Evolutionary conservation across 2,113 vertebrate species (phyloP), one percentile per base, ranked within the genome.

Genomic region (Amblyopsis rosae): DNA sequence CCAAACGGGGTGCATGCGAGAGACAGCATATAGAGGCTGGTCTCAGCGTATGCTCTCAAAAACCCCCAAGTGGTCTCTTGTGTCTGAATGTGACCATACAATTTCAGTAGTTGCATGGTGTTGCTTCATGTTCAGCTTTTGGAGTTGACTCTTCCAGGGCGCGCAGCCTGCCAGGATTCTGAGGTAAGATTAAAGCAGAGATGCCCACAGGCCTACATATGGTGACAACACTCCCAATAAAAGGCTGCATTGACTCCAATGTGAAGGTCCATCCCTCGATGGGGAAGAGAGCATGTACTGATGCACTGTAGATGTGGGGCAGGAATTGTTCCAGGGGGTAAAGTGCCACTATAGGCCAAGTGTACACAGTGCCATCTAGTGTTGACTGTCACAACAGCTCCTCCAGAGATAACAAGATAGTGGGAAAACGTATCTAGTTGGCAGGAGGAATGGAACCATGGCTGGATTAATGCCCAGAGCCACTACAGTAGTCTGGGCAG

Each of bases 111-210:
- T 79, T 75, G 80, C 64, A 83, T 75, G 76, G 79, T 84, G 80
- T 82, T 82, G 61, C 45, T 82, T 69, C 69, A 59, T 46, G 69
- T 67, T 54, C 56, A 65, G 62, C 59, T 62, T 70, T 33, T 62
- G n/a, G 74, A 60, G 35, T 71, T 82, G 87, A 85, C 87, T 84
- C 77, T 69, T 65, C 9, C 64, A 72, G 76, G 72, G 71, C 77
- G 74, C 75, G 0, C 33, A 19, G 80, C 79, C 72, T 47, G 8
- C 62, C 73, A 67, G 82, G 82, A 77, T 83, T 73, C 73, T 66
- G 69, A 81, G 73, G 76, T 75, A 54, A 82, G 82, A 87, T 81
- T 84, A 85, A 86, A 87, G 72, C 68, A 75, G 79, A 77, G 80
- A 83, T 7, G 53, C 71, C 83, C 12, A 59, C 47, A 62, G 82